Base-by-base conservation (phyloP, 2,888 invertebrate genomes). In the Lycaena phlaeas region DNA sequence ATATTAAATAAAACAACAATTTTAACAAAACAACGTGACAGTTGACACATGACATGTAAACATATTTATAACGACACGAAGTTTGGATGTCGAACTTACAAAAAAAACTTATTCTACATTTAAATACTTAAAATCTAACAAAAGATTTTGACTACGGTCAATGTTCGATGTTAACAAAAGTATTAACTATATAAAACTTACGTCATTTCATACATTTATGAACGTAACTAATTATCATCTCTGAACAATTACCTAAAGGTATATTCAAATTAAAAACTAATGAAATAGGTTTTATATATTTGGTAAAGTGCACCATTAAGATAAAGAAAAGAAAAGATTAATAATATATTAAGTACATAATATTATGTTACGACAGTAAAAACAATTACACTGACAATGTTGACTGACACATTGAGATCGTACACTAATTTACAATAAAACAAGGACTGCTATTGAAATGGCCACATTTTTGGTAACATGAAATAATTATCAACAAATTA, bases 341-440 rank as follows among this genome's bases (percentile, higher is more conserved):
- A 39, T 39, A 11, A 34, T 12, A 31, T 22, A 34, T 27, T 27
- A 36, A 25, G 34, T 27, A 41, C 25, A 28, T 41, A 18, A 28
- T 14, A 29, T n/a, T n/a, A n/a, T 14, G 12, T 36, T 28, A 27
- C 28, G 11, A 27, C 36, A 36, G 14, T 17, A 27, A 38, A 43
- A 44, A 77, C 81, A 82, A 81, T 79, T 81, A 82, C 79, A 66
- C 67, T 67, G 30, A 39, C 30, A 39, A 39, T 31, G 81, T 78
- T 82, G 79, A 79, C 69, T 82, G 82, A 84, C 82, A 71, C 74
- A 67, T 78, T 82, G 82, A 84, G 82, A 84, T 84, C 82, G 67
- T 63, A 68, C 69, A 68, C 73, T 77, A 78, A 57, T 68, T 76
- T 79, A 60, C 55, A 62, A 68, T 73, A 77, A 52, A 61, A 64